phyloP scores from a whole-genome alignment of 1,140 invertebrate genomes.

The Batillaria attramentaria region DNA sequence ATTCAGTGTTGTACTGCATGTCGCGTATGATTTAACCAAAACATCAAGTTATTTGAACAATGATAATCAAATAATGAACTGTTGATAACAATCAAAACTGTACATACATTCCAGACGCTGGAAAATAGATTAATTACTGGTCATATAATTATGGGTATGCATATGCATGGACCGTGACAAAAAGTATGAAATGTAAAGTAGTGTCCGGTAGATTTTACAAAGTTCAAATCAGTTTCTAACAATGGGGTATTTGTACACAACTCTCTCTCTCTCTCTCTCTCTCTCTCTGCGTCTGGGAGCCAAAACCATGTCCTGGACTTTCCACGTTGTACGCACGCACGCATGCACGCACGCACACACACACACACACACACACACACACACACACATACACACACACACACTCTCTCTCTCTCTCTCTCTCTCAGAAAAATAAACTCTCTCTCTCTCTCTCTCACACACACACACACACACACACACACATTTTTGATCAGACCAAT shows the following conservation, averaged over 20 bases:
- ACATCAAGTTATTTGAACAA: no score
- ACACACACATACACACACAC: neutral
- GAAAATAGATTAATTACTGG: no score
- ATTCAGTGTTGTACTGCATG: no score
- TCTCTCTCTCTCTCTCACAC: constrained; percentile 1
- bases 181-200: no score
- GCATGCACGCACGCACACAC: neutral
- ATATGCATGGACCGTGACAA: no score
- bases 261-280: neutral
- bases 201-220: no score
- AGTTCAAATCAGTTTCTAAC: no score
- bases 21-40: no score
- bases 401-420: neutral
- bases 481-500: neutral
- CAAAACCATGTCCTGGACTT: neutral
- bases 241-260: neutral
- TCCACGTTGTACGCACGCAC: constrained; percentile 1
- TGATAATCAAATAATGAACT: no score
- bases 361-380: constrained; percentile 11
- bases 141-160: no score
- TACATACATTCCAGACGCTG: no score
- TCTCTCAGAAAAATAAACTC: neutral
- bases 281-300: neutral
- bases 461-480: constrained; percentile 14
- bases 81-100: no score